These are phyloP conservation scores for Galago senegalensis DNA, from an alignment of 2,797 vertebrate species.

Conservation along the genomic window DNA sequence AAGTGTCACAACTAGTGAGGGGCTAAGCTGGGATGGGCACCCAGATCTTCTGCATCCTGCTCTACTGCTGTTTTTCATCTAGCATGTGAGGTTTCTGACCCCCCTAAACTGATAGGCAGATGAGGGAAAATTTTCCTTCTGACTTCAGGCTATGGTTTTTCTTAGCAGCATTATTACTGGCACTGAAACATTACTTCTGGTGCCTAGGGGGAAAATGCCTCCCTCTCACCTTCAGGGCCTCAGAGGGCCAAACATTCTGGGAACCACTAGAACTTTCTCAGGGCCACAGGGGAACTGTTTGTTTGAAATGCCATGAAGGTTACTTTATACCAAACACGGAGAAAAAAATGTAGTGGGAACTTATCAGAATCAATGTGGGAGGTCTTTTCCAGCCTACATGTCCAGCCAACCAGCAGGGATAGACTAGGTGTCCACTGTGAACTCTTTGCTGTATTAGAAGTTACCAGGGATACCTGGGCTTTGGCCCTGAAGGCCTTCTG, in stretches of 20 bases:
- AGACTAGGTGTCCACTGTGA: not conserved
- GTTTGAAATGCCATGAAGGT: constrained; percentile 62
- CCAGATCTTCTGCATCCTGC: not conserved
- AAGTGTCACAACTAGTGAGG: not conserved
- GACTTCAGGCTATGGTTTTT: not conserved
- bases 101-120: not conserved
- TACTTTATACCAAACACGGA: constrained; percentile 33
- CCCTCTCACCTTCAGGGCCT: not conserved
- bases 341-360: constrained; percentile 19
- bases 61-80: not conserved
- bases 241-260: not conserved
- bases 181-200: not conserved
- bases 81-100: not conserved
- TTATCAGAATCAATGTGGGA: not conserved
- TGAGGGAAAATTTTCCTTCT: constrained; percentile 43
- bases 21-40: not conserved
- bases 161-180: not conserved
- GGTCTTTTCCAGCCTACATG: constrained; percentile 28
- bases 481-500: constrained; percentile 54
- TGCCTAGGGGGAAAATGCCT: not conserved
- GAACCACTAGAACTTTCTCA: constrained; percentile 42
- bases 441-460: not conserved
- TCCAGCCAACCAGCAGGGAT: not conserved
- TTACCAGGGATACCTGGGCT: constrained; percentile 39
- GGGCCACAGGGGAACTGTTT: not conserved